These are phyloP conservation scores for Myotis brandtii DNA, from an alignment of 2,113 vertebrate genomes.

Conservation along the genomic window DNA sequence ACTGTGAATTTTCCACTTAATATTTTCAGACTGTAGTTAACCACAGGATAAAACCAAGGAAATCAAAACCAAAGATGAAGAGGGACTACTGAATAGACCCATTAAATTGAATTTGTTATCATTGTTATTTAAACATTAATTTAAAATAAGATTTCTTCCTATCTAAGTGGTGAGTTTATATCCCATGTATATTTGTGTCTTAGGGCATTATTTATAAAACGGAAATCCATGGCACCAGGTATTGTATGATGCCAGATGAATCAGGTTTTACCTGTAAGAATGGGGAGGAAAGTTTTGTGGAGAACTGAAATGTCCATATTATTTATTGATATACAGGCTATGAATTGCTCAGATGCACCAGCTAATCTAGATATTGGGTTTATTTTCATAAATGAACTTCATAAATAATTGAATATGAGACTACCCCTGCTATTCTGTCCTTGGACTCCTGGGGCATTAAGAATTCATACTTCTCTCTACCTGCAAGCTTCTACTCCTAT, in stretches of 20 bases:
- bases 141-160: conserved; percentile 16
- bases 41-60: neutral
- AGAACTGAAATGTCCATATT: conserved; percentile 41
- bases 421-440: conserved; percentile 50
- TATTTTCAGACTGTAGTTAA: neutral
- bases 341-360: conserved; percentile 48
- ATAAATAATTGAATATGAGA: conserved; percentile 79
- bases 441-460: conserved; percentile 72
- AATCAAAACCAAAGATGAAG: neutral
- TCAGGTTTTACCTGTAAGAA: conserved; percentile 43
- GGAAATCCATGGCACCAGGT: conserved; percentile 1
- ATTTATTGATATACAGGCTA: conserved; percentile 69
- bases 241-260: neutral
- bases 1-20: neutral
- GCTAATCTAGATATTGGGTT: conserved; percentile 58
- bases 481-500: conserved; percentile 55
- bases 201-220: conserved; percentile 36
- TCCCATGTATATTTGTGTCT: neutral
- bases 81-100: neutral
- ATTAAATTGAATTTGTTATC: neutral
- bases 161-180: neutral
- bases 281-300: neutral
- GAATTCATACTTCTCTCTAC: conserved; percentile 76
- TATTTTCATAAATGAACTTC: conserved; percentile 78
- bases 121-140: conserved; percentile 13